Conservation (phyloP, 1,140 invertebrate genomes). For the Lethocerus indicus region DNA sequence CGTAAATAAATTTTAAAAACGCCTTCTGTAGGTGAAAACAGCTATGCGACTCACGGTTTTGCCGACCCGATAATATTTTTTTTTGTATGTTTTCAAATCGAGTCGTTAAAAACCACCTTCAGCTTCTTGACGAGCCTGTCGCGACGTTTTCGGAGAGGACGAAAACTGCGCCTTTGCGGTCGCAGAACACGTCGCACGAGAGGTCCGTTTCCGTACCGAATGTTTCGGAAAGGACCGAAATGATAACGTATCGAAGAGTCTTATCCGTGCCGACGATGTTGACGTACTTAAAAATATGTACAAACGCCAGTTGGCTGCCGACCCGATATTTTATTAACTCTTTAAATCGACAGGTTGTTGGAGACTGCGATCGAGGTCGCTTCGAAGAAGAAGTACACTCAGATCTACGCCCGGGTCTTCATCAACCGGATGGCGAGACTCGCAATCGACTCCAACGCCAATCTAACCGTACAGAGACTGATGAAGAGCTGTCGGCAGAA, state of each 20-base stretch:
- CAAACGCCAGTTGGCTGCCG: too few relatives aligned
- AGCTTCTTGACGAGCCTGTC: conserved; percentile 51
- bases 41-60: too few relatives aligned
- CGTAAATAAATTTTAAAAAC: too few relatives aligned
- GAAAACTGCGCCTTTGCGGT: conserved; percentile 65
- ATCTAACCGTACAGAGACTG: not conserved
- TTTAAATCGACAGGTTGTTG: too few relatives aligned
- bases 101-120: conserved; percentile 32
- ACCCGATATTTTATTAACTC: too few relatives aligned
- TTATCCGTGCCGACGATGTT: too few relatives aligned
- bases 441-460: not conserved
- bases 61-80: too few relatives aligned
- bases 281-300: too few relatives aligned
- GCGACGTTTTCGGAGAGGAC: conserved; percentile 49
- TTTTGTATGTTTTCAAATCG: too few relatives aligned
- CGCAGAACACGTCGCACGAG: conserved; percentile 42
- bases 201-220: conserved; percentile 23
- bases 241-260: too few relatives aligned
- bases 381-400: not conserved
- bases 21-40: too few relatives aligned
- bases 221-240: not conserved
- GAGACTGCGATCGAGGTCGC: conserved; percentile 4
- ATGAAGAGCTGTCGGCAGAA: not conserved
- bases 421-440: not conserved
- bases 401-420: conserved; percentile 10